Base-by-base conservation (phyloP, 2,797 vertebrate species). In the Epinephelus malabaricus region DNA sequence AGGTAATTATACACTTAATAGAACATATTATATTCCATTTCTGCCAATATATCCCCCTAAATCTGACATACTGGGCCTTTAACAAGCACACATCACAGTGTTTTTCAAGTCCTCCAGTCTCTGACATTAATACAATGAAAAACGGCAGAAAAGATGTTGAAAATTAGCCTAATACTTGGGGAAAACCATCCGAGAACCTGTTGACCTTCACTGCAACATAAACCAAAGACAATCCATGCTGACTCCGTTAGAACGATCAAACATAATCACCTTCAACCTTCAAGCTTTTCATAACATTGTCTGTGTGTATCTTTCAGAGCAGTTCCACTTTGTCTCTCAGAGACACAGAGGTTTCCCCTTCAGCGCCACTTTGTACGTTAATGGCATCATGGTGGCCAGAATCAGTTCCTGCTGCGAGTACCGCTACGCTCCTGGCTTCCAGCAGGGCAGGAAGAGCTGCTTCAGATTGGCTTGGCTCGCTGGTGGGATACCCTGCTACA, bases 351-450 rank as follows among this genome's bases (percentile, higher is more conserved):
- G 95, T 19, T 96, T 84, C 74, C 96, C 95, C 30, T 97, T 97
- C 92, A 96, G 96, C 6, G 92, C 90, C 13, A 92, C 94, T 5
- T 69, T 97, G 68, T 96, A 94, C 23, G 89, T 96, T 21, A 96
- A 96, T 7, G 94, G 95, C 60, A 88, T 96, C 30, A 90, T 92
- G 85, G 92, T 81, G 12, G 92, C 95, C 56, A 88, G 95, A 68
- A 95, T 97, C 88, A 96, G 95, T 56, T 94, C 95, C 25, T 97
- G 96, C 89, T 97, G 96, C 5, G 96, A 97, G 86, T 96, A 96
- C 86, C 94, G 95, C 73, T 96, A 96, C 15, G 82, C 82, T 27
- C 94, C 94, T 0, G 95, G 96, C 63, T 95, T 96, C 87, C 95
- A 95, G 81, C 96, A 96, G 91, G 96, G 95, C 67, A 94, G 73